Evolutionary conservation across 1,140 invertebrate genomes (phyloP).

Genomic region (Dendroctonus ponderosae): DNA sequence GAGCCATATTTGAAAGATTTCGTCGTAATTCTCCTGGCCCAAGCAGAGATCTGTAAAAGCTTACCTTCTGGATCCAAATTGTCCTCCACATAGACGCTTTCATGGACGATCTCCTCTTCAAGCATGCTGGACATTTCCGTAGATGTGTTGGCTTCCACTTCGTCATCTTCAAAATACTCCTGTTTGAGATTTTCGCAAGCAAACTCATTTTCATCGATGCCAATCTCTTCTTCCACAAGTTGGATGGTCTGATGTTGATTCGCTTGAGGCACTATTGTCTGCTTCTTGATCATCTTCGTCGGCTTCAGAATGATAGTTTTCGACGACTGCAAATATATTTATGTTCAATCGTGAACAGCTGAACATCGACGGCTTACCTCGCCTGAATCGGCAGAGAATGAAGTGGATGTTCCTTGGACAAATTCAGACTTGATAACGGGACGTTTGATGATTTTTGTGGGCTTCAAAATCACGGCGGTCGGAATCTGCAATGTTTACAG

Average conservation of each 20-base stretch:
- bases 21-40: no score
- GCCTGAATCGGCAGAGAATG: no score
- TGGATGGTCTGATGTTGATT: slow-evolving; percentile 5
- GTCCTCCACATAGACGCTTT: slow-evolving; percentile 19
- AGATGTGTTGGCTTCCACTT: slow-evolving; percentile 5
- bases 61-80: slow-evolving; percentile 25
- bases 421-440: slow-evolving; percentile 19
- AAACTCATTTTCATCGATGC: slow-evolving; percentile 34
- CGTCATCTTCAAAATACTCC: slow-evolving; percentile 17
- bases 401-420: slow-evolving; percentile 3
- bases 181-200: slow-evolving; percentile 30
- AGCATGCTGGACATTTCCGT: background rate
- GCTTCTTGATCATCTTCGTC: slow-evolving; percentile 29
- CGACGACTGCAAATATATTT: slow-evolving; percentile 11
- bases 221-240: slow-evolving; percentile 34
- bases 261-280: slow-evolving; percentile 10
- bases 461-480: slow-evolving; percentile 41
- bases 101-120: slow-evolving; percentile 28
- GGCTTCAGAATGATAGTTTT: slow-evolving; percentile 39
- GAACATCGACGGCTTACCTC: no score
- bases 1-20: no score
- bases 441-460: slow-evolving; percentile 36
- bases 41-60: no score
- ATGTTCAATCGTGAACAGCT: no score
- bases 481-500: slow-evolving; percentile 32